Base-by-base conservation (phyloP, 1,140 invertebrate species). In the Cecropterus lyciades region DNA sequence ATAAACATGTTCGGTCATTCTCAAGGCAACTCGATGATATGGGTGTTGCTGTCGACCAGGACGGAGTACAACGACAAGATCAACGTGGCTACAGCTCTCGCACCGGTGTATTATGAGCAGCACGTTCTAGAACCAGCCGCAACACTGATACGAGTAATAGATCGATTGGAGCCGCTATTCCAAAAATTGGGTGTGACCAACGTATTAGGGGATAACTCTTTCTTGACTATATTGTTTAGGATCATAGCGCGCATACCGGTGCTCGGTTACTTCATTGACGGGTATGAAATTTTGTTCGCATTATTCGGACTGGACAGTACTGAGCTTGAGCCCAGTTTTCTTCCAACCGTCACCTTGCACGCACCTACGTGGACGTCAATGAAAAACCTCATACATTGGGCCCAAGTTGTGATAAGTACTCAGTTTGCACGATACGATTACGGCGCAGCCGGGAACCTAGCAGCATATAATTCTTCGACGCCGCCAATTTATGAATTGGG, bases 21-120 rank as follows among this genome's bases (percentile, higher is more conserved):
- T 0, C 94, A 96, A 90, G 96, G 96, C n/a, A 96, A 95, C 0
- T 94, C 94, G 0, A 67, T 88, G 0, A 93, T 93, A 59, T 95
- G 87, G 56, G 67, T 91, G 2, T 83, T 93, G 0, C 73, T 68
- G 3, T 65, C 64, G 8, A 56, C 52, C 10, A 55, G 43, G 24
- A 24, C n/a, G n/a, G n/a, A n/a, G n/a, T n/a, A n/a, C n/a, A n/a
- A n/a, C n/a, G n/a, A n/a, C n/a, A n/a, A n/a, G n/a, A n/a, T n/a
- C n/a, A n/a, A n/a, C n/a, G n/a, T n/a, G n/a, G n/a, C n/a, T n/a
- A n/a, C n/a, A n/a, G n/a, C n/a, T n/a, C n/a, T n/a, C n/a, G n/a
- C n/a, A n/a, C n/a, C n/a, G n/a, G n/a, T n/a, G n/a, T n/a, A 40
- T 46, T 79, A 65, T 24, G 2, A 80, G 14, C n/a, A 68, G 0